phyloP scores from a whole-genome alignment of 2,888 invertebrate genomes.

The Pecten maximus region DNA sequence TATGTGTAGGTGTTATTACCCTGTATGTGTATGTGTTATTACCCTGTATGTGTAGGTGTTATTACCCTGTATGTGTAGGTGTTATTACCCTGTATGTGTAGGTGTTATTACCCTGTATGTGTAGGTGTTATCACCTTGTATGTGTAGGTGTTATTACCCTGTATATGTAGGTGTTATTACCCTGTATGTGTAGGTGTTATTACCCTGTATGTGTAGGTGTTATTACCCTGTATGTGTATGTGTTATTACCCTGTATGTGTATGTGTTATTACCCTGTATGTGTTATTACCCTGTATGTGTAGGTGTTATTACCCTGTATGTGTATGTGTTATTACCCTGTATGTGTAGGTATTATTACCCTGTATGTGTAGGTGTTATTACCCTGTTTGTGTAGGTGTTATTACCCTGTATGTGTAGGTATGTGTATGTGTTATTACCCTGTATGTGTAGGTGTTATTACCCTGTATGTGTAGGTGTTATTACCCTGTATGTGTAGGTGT shows the following conservation, averaged over 20 bases:
- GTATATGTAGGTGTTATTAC: neutral
- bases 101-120: neutral
- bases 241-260: neutral
- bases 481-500: no score
- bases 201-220: no score
- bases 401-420: neutral
- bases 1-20: no score
- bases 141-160: neutral
- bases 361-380: neutral
- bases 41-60: neutral
- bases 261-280: no score
- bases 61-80: no score
- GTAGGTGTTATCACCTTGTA: neutral
- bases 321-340: neutral
- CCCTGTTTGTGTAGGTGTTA: no score
- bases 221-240: neutral
- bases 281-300: no score
- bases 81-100: no score
- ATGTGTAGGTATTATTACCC: no score
- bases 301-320: neutral
- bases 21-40: neutral
- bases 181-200: no score
- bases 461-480: no score
- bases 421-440: neutral
- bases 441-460: neutral